Evolutionary conservation across 2,888 invertebrate genomes (phyloP).

Genomic region (Pristionchus arcanus): DNA sequence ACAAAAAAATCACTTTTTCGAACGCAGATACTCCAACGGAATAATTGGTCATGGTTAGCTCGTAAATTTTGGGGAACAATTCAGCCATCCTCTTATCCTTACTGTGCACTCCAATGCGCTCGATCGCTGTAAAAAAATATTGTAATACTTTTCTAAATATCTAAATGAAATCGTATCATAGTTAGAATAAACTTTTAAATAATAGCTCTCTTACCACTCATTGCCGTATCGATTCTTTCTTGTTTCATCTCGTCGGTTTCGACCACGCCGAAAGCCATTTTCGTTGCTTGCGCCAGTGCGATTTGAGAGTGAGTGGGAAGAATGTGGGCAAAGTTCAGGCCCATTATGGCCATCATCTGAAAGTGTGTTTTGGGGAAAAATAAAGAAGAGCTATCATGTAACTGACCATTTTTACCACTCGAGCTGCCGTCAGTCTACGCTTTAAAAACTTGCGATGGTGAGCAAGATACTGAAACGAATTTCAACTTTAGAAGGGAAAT

Average conservation of each 20-base stretch:
- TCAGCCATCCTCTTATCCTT: not conserved
- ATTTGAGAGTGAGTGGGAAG: not conserved
- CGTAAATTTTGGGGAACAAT: not conserved
- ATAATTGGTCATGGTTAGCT: not conserved
- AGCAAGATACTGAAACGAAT: not conserved
- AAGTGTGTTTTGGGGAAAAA: not conserved
- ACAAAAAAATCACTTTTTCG: not conserved
- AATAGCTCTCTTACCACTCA: not conserved
- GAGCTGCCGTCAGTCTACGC: not conserved
- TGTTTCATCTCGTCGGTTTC: not conserved
- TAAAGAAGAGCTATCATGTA: not conserved
- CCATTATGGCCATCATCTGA: not conserved
- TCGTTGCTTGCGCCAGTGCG: not conserved
- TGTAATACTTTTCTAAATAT: no score
- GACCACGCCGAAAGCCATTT: not conserved
- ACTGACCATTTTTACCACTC: not conserved
- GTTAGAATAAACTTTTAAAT: no score
- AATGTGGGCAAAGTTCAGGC: not conserved
- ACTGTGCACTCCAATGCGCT: not conserved
- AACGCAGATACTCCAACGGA: not conserved
- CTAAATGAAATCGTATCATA: no score
- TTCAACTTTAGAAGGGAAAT: no score
- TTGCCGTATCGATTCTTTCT: not conserved
- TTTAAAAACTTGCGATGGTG: not conserved
- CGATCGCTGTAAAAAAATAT: not conserved